Conservation (phyloP, 1,140 invertebrate species). For the Coptotermes formosanus region DNA sequence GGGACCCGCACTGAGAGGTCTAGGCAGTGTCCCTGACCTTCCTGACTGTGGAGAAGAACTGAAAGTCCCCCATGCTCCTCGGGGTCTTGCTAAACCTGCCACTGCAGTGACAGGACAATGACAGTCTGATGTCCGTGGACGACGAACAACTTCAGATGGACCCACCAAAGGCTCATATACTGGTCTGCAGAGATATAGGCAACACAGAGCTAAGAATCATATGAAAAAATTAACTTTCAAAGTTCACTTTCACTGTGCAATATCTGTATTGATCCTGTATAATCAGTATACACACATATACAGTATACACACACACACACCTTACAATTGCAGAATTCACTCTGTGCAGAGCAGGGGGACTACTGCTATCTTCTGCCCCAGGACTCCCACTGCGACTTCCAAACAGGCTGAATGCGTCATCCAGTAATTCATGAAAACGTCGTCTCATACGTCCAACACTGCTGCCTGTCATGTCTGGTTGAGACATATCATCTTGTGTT, state of each 20-base stretch:
- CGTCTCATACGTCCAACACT: conserved; percentile 49
- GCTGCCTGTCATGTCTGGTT: not conserved
- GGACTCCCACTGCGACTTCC: conserved; percentile 53
- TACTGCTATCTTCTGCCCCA: conserved; percentile 40
- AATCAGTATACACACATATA: no score
- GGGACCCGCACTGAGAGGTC: conserved; percentile 60
- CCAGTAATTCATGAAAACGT: conserved; percentile 64
- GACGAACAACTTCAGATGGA: conserved; percentile 25
- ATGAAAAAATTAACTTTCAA: no score
- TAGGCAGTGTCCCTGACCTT: conserved; percentile 33
- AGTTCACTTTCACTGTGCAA: no score
- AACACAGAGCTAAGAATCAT: no score
- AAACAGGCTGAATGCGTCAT: conserved; percentile 66
- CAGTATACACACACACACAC: conserved; percentile 40
- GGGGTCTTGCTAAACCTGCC: conserved; percentile 36
- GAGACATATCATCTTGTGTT: conserved; percentile 22
- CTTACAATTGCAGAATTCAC: conserved; percentile 53
- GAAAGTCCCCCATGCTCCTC: conserved; percentile 51
- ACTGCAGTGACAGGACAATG: conserved; percentile 38
- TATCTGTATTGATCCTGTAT: no score
- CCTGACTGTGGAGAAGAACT: conserved; percentile 21
- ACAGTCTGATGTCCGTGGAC: conserved; percentile 48
- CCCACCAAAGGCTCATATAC: conserved; percentile 38
- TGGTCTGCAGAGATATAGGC: conserved; percentile 34
- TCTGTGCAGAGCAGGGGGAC: conserved; percentile 39